These are phyloP conservation scores for Ictalurus furcatus DNA, from an alignment of 2,113 vertebrate genomes.

Conservation along the genomic window DNA sequence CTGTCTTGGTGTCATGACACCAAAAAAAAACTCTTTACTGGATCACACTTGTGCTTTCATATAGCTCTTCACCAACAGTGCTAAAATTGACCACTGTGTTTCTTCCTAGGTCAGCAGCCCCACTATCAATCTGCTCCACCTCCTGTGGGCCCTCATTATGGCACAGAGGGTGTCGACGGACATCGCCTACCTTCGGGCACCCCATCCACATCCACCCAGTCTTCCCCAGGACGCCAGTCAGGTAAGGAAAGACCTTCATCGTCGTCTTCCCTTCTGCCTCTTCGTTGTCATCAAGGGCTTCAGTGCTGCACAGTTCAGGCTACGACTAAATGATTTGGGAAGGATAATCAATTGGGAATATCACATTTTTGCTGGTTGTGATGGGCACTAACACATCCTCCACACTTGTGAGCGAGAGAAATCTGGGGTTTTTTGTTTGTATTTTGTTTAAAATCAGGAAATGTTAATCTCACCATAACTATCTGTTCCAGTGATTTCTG, in stretches of 20 bases:
- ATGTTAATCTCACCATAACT: not conserved
- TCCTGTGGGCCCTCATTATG: conserved; percentile 57
- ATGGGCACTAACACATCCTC: not conserved
- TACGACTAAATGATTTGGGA: not conserved
- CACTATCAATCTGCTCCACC: conserved; percentile 62
- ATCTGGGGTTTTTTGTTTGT: not conserved
- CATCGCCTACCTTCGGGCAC: conserved; percentile 62
- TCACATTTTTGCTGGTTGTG: not conserved
- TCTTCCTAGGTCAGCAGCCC: conserved; percentile 53
- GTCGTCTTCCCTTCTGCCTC: not conserved
- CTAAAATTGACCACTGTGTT: not conserved
- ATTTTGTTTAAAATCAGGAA: not conserved
- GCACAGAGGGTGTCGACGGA: conserved; percentile 41
- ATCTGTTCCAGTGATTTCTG: not conserved
- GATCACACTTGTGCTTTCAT: not conserved
- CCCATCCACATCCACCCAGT: conserved; percentile 67
- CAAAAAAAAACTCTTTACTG: not conserved
- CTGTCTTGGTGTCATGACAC: not conserved
- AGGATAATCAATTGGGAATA: not conserved
- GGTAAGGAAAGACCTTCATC: conserved; percentile 54
- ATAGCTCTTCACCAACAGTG: not conserved
- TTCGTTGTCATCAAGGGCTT: not conserved
- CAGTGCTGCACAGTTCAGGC: conserved; percentile 16
- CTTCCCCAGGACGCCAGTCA: conserved; percentile 70
- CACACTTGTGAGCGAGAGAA: not conserved